Evolutionary conservation across 2,888 invertebrate species (phyloP).

Genomic region (Anodontia alba): DNA sequence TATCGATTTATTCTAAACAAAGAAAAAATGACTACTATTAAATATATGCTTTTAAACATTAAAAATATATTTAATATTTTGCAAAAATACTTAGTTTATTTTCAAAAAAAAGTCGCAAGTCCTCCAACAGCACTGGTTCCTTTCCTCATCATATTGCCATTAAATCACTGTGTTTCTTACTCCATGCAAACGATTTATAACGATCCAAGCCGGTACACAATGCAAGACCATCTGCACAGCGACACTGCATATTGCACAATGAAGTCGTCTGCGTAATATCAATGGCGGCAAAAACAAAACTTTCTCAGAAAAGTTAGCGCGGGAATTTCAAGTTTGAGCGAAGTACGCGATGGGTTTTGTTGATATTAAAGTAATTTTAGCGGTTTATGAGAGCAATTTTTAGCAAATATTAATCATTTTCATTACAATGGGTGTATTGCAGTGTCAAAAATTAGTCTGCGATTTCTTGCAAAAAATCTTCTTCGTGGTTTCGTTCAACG

Average conservation of each 20-base stretch:
- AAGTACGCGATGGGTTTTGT: not conserved
- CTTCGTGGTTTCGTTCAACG: not conserved
- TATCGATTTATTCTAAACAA: no score
- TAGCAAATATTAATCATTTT: slow-evolving; percentile 13
- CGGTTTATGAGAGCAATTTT: slow-evolving; percentile 1
- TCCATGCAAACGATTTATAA: slow-evolving; percentile 20
- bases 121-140: not conserved
- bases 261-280: slow-evolving; percentile 49
- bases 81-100: no score
- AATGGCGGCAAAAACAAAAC: slow-evolving; percentile 62
- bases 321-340: slow-evolving; percentile 56
- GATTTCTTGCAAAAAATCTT: not conserved
- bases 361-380: slow-evolving; percentile 1
- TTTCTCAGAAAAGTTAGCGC: slow-evolving; percentile 48
- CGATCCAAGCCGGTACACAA: slow-evolving; percentile 17
- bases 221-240: slow-evolving; percentile 40
- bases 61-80: no score
- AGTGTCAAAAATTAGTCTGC: slow-evolving; percentile 14
- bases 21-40: no score
- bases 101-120: no score
- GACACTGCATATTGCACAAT: slow-evolving; percentile 51
- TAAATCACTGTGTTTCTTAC: slow-evolving; percentile 16
- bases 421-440: slow-evolving; percentile 12
- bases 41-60: no score
- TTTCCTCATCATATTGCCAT: not conserved